These are phyloP conservation scores for Proteles cristata DNA, from an alignment of 2,113 vertebrate species.

Conservation along the genomic window DNA sequence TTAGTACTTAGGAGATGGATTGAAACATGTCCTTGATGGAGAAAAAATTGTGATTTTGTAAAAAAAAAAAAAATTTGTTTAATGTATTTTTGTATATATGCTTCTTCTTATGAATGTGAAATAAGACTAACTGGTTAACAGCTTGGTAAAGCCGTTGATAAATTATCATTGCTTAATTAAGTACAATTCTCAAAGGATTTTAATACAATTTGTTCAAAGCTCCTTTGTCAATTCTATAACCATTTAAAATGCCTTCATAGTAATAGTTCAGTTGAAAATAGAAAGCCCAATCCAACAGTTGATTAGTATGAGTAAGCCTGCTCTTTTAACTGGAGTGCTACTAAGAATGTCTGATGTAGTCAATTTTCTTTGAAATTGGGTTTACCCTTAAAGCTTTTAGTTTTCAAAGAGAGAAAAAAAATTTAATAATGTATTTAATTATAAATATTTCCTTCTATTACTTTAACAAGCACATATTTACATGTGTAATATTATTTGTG, in stretches of 20 bases:
- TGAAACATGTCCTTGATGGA: slow-evolving; percentile 6
- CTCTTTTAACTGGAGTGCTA: neutral
- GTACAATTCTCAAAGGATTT: neutral
- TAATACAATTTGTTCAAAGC: slow-evolving; percentile 39
- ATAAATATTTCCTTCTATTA: neutral
- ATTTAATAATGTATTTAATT: slow-evolving; percentile 16
- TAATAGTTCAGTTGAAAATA: neutral
- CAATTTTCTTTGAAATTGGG: neutral
- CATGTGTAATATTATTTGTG: neutral
- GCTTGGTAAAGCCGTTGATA: slow-evolving; percentile 56
- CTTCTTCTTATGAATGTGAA: slow-evolving; percentile 64
- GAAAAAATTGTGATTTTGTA: neutral
- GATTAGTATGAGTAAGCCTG: neutral
- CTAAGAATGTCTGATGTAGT: neutral
- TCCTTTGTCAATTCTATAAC: neutral
- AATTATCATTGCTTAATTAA: slow-evolving; percentile 71
- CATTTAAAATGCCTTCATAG: neutral
- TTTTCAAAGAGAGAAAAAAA: neutral
- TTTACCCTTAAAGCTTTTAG: neutral
- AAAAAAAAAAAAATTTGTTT: slow-evolving; percentile 39
- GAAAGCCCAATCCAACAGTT: neutral
- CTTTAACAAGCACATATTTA: neutral
- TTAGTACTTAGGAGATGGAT: slow-evolving; percentile 24
- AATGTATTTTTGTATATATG: neutral
- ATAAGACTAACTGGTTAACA: slow-evolving; percentile 57